Evolutionary conservation across 2,888 invertebrate genomes (phyloP).

Genomic region (Caenorhabditis parvicauda): DNA sequence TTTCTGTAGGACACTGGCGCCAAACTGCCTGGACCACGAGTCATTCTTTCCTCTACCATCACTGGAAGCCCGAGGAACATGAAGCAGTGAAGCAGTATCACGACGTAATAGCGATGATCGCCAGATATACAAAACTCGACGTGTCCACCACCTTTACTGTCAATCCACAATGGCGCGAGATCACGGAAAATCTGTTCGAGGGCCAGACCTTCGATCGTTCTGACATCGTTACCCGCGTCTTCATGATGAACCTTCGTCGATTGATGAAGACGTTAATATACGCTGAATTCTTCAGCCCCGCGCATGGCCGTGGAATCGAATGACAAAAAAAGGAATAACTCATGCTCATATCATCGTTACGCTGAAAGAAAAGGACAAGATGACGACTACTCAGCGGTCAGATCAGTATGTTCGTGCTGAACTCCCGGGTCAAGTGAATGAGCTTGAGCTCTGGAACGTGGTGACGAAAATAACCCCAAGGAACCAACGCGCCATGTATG

Average conservation of each 20-base stretch:
- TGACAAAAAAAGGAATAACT: conserved; percentile 61
- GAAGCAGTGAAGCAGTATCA: conserved; percentile 40
- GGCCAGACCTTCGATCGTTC: conserved; percentile 40
- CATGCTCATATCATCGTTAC: conserved; percentile 55
- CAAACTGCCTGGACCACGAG: conserved; percentile 20
- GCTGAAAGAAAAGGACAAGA: too few species aligned
- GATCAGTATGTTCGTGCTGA: conserved; percentile 26
- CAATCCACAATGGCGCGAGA: conserved; percentile 59
- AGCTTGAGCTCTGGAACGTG: conserved; percentile 30
- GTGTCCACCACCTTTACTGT: conserved; percentile 61
- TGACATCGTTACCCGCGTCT: conserved; percentile 50
- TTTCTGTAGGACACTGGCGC: conserved; percentile 2
- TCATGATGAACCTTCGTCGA: conserved; percentile 42
- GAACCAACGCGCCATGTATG: conserved; percentile 63
- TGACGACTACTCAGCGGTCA: conserved; percentile 3
- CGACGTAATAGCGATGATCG: conserved; percentile 53
- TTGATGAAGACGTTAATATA: conserved; percentile 41
- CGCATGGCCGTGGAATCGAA: conserved; percentile 53
- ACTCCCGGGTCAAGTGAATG: conserved; percentile 31
- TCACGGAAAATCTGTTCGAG: conserved; percentile 30
- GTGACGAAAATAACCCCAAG: conserved; percentile 44
- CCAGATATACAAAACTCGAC: conserved; percentile 47
- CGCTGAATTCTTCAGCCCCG: conserved; percentile 45
- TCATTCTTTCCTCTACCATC: conserved; percentile 51
- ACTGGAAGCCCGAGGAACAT: conserved; percentile 62